phyloP scores from a whole-genome alignment of 2,113 vertebrate species.

The Cheilinus undulatus region DNA sequence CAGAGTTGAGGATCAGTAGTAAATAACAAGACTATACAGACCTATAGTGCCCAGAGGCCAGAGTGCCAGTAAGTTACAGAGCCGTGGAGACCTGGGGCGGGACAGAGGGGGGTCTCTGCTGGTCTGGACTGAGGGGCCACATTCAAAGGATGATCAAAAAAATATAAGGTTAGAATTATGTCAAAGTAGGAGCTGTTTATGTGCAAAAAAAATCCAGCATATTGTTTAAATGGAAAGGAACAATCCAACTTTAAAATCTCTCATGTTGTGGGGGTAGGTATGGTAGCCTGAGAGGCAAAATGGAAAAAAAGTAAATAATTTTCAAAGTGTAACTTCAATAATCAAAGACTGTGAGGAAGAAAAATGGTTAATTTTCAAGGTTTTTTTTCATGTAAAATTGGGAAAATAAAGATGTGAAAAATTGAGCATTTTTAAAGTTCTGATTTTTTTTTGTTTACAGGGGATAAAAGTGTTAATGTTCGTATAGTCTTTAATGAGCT shows the following conservation, averaged over 20 bases:
- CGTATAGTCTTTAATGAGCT: no score
- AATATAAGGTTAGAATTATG: background rate
- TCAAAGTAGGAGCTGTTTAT: background rate
- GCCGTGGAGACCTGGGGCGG: conserved; percentile 59
- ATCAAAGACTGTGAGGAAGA: no score
- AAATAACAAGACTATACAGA: conserved; percentile 88
- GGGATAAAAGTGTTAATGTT: no score
- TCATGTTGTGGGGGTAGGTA: background rate
- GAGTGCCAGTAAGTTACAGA: conserved; percentile 69
- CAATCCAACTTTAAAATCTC: conserved; percentile 5
- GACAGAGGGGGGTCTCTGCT: conserved; percentile 19
- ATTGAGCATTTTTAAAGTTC: no score
- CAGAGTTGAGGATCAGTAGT: conserved; percentile 91
- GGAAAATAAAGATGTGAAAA: no score
- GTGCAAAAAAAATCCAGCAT: conserved; percentile 1
- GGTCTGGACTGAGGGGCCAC: conserved; percentile 42
- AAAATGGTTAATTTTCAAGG: no score
- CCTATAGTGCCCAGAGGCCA: conserved; percentile 78
- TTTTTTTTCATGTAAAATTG: no score
- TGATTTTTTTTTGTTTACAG: no score
- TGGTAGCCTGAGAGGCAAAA: no score
- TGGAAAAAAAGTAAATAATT: no score
- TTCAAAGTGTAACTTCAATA: no score
- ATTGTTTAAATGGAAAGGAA: conserved; percentile 10
- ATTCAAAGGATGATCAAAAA: background rate